Evolutionary conservation across 2,113 vertebrate species (phyloP).

Genomic region (Axis porcinus): DNA sequence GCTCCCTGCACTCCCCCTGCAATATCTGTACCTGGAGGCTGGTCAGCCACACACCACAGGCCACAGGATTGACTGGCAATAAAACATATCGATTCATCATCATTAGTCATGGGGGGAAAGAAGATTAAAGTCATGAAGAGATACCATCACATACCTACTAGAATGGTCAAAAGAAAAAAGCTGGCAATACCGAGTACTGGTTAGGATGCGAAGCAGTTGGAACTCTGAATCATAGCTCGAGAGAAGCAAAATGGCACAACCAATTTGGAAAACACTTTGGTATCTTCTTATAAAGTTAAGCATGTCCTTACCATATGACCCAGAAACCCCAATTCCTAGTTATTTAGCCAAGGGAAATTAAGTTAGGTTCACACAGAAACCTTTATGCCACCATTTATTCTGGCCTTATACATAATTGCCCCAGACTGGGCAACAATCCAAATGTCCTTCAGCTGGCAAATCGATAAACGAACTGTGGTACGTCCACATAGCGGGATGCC

Average conservation of each 20-base stretch:
- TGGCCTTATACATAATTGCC: background rate
- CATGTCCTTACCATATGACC: background rate
- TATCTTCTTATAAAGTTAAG: background rate
- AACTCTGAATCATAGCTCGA: background rate
- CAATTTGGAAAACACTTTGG: background rate
- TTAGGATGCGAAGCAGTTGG: background rate
- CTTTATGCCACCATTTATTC: background rate
- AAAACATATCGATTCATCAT: background rate
- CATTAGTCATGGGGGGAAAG: background rate
- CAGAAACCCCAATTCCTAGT: background rate
- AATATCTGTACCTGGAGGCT: background rate
- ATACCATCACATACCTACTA: background rate
- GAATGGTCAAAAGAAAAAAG: background rate
- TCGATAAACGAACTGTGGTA: background rate
- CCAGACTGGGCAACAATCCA: background rate
- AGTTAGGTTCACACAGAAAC: background rate
- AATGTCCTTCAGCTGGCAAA: background rate
- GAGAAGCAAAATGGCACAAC: background rate
- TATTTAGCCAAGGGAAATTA: background rate
- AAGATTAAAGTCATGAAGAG: background rate
- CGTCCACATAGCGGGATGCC: background rate
- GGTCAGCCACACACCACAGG: background rate
- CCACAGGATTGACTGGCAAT: background rate
- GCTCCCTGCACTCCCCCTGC: background rate
- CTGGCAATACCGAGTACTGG: background rate